Conservation (phyloP, 2,888 invertebrate species). For the Pristionchus mayeri region DNA sequence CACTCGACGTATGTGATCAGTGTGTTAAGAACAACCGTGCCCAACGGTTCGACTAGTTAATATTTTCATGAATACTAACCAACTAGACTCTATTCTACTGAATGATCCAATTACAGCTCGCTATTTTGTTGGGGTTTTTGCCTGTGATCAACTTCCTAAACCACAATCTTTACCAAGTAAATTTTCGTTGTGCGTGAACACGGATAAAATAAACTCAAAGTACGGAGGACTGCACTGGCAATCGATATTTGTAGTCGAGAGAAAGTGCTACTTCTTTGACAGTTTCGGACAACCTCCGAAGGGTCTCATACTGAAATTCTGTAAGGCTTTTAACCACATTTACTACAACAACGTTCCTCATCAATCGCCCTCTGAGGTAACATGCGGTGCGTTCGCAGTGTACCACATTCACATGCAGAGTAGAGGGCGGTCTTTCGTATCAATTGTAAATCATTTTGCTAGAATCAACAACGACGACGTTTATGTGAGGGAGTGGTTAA, state of each 20-base stretch:
- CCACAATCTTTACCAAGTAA: neutral
- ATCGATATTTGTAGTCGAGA: neutral
- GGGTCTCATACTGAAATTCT: neutral
- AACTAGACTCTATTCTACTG: neutral
- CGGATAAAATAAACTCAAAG: neutral
- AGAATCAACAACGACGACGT: neutral
- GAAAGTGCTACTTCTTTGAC: neutral
- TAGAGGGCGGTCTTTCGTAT: neutral
- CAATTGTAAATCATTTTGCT: neutral
- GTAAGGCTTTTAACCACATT: neutral
- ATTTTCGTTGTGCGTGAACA: neutral
- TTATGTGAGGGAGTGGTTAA: neutral
- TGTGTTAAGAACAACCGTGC: conserved; percentile 3
- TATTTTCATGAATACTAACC: neutral
- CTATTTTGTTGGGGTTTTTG: neutral
- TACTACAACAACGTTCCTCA: neutral
- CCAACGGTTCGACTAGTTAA: conserved; percentile 9
- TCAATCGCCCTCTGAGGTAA: neutral
- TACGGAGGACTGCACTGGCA: conserved; percentile 12
- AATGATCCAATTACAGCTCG: neutral
- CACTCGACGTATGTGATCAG: neutral
- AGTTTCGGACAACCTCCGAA: neutral
- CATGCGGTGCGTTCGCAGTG: neutral
- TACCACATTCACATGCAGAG: conserved; percentile 21
- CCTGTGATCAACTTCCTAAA: neutral